Evolutionary conservation across 2,797 vertebrate species (phyloP).

Genomic region (Onychomys arenicola): DNA sequence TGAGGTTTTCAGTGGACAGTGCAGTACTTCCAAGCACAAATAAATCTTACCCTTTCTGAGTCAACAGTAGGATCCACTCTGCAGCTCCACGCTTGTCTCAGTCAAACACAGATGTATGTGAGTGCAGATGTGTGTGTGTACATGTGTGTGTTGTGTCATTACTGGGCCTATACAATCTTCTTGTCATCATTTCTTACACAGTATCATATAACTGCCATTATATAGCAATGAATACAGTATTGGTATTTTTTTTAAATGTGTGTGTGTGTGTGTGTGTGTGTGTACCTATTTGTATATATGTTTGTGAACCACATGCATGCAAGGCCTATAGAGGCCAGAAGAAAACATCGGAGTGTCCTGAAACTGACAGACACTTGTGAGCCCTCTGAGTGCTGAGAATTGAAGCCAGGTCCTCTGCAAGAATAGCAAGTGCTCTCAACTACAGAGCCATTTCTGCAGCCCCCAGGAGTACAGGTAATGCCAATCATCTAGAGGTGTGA

Average conservation of each 20-base stretch:
- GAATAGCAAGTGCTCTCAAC: background rate
- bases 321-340: background rate
- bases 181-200: background rate
- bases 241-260: too few species aligned
- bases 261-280: too few species aligned
- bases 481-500: background rate
- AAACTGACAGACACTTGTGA: background rate
- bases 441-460: background rate
- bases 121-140: background rate
- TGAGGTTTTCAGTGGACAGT: background rate
- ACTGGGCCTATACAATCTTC: background rate
- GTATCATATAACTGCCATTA: background rate
- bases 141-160: background rate
- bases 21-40: background rate
- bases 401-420: too few species aligned
- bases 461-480: background rate
- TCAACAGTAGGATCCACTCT: background rate
- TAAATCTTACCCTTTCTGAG: background rate
- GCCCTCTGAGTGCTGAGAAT: background rate
- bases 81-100: background rate
- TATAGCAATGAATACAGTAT: too few species aligned
- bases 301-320: background rate
- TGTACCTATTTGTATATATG: background rate
- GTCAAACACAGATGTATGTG: background rate
- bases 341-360: background rate